Base-by-base conservation (phyloP, 1,140 invertebrate genomes). In the Babylonia areolata region DNA sequence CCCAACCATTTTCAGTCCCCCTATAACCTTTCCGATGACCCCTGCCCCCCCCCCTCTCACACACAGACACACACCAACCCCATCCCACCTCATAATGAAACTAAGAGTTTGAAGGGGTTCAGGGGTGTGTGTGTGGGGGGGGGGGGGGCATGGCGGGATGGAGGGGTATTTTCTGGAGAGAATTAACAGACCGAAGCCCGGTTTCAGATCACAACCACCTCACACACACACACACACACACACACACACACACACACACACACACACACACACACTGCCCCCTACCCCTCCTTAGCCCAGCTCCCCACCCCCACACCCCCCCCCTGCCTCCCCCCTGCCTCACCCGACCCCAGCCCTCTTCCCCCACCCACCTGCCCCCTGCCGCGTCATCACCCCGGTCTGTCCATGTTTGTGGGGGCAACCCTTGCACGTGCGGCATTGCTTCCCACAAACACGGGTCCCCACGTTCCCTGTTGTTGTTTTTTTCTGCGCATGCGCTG, bases 201-300 rank as follows among this genome's bases (percentile, higher is more conserved):
- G n/a, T n/a, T n/a, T n/a, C n/a, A n/a, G n/a, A n/a, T n/a, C n/a
- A n/a, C n/a, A n/a, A n/a, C n/a, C n/a, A 5, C 15, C 42, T 46
- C 42, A 46, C 42, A 51, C 46, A 51, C 46, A 75, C 80, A 81
- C 46, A 81, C 80, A 81, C 80, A 81, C 39, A 81, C 80, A 46
- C 80, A 9, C 80, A 81, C 39, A 81, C 39, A 31, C 31, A 75
- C 46, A 51, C 46, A 51, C 46, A 51, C 46, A 51, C 46, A 51
- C 46, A 46, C 42, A 46, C 5, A 51, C 46, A 3, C 46, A 51
- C 35, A 2, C 3, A 6, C 33, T 35, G 31, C 9, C 31, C 23
- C 31, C 35, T 31, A 12, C 71, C 23, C 9, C 5, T 20, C 12
- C 6, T 35, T 31, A 15, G 11, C 33, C 71, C 33, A 33, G 6